These are phyloP conservation scores for Acanthosoma haemorrhoidale DNA, from an alignment of 2,888 invertebrate species.

Conservation along the genomic window DNA sequence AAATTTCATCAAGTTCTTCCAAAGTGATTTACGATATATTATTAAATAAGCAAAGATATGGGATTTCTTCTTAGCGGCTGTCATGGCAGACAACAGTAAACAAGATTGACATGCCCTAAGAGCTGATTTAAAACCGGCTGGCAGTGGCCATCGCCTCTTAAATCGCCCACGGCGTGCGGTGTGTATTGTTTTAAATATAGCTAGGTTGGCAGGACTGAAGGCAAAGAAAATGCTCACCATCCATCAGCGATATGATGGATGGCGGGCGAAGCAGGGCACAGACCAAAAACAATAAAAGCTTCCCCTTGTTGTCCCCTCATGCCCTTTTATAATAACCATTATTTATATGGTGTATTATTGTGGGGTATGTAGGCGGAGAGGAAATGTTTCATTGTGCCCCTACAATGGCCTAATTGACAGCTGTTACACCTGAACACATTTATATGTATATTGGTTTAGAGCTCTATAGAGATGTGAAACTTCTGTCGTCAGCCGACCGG, in stretches of 20 bases:
- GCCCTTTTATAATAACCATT: neutral
- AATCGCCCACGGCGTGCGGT: too few species aligned
- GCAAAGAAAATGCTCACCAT: neutral
- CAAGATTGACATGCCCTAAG: neutral
- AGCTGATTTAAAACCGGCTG: neutral
- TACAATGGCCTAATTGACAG: neutral
- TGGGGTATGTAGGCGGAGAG: neutral
- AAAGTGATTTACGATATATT: too few species aligned
- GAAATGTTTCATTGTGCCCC: neutral
- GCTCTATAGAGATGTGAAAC: neutral
- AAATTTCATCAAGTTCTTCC: neutral
- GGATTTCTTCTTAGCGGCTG: too few species aligned
- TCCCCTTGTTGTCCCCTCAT: neutral
- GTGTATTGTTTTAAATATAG: constrained; percentile 6
- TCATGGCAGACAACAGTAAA: neutral
- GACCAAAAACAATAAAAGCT: constrained; percentile 7
- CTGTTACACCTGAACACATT: neutral
- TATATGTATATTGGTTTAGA: neutral
- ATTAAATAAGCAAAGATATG: too few species aligned
- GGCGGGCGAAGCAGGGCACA: neutral
- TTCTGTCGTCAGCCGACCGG: too few species aligned
- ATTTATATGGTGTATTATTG: neutral
- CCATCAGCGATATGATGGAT: neutral
- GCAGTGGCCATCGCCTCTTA: neutral
- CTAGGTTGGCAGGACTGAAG: neutral